These are phyloP conservation scores for Idaea straminata DNA, from an alignment of 2,888 invertebrate genomes.

Conservation along the genomic window DNA sequence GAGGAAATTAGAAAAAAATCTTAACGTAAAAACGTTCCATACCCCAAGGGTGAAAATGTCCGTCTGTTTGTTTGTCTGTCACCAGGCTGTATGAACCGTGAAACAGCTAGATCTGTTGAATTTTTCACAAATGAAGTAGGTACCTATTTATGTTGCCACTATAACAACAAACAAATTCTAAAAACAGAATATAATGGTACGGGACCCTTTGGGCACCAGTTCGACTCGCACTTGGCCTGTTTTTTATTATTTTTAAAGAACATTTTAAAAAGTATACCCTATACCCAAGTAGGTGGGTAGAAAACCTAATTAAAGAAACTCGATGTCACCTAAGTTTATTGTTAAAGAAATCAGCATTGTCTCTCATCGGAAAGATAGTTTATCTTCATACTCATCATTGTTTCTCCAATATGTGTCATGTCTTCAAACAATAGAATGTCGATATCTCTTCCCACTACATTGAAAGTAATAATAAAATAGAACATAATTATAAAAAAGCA, in stretches of 20 bases:
- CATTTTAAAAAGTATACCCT: too few relatives aligned
- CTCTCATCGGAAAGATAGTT: neutral
- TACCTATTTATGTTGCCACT: too few relatives aligned
- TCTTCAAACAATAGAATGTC: neutral
- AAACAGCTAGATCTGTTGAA: too few relatives aligned
- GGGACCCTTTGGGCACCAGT: too few relatives aligned
- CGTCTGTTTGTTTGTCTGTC: too few relatives aligned
- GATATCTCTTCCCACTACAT: neutral
- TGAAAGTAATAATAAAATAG: neutral
- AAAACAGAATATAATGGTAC: too few relatives aligned
- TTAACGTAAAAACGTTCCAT: neutral
- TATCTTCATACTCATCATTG: neutral
- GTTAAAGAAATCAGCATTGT: neutral
- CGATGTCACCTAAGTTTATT: neutral
- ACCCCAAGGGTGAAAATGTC: too few relatives aligned
- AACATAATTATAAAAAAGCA: constrained; percentile 21
- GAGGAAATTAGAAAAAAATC: neutral
- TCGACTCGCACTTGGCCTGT: too few relatives aligned
- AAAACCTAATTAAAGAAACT: neutral
- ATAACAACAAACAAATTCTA: too few relatives aligned
- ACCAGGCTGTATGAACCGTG: too few relatives aligned
- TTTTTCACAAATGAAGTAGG: too few relatives aligned
- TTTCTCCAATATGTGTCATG: neutral
- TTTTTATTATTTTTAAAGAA: too few relatives aligned
- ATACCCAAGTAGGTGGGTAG: neutral